These are phyloP conservation scores for Huso huso DNA, from an alignment of 2,797 vertebrate species.

Conservation along the genomic window DNA sequence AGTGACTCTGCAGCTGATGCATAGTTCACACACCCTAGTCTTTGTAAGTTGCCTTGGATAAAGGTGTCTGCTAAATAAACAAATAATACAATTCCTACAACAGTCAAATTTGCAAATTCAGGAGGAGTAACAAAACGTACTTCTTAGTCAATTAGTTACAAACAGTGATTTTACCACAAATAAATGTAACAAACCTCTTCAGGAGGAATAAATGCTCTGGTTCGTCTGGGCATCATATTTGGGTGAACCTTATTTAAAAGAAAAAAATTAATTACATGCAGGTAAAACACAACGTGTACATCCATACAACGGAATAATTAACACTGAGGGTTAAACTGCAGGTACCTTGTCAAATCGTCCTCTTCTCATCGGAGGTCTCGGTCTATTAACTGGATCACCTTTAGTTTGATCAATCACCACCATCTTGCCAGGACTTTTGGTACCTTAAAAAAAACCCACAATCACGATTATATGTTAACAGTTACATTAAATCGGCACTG, in stretches of 20 bases:
- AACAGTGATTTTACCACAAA: neutral
- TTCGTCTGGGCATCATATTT: slow-evolving; percentile 50
- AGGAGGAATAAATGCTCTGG: slow-evolving; percentile 59
- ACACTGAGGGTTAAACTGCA: neutral
- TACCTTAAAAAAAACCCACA: slow-evolving; percentile 42
- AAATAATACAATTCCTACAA: too few relatives aligned
- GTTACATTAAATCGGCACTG: too few relatives aligned
- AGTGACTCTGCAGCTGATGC: too few relatives aligned
- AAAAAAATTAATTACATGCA: neutral
- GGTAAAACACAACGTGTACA: neutral
- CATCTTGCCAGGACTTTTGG: slow-evolving; percentile 81
- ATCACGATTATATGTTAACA: too few relatives aligned
- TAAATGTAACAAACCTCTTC: slow-evolving; percentile 47
- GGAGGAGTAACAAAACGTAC: too few relatives aligned
- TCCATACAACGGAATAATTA: neutral
- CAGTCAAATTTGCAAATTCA: too few relatives aligned
- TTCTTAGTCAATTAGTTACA: too few relatives aligned
- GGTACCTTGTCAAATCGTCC: slow-evolving; percentile 83
- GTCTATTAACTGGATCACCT: slow-evolving; percentile 62
- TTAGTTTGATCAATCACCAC: slow-evolving; percentile 67
- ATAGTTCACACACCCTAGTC: too few relatives aligned
- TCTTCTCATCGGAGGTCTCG: slow-evolving; percentile 71
- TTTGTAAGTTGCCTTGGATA: too few relatives aligned
- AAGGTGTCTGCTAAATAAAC: too few relatives aligned
- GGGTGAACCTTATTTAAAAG: slow-evolving; percentile 41